Conservation (phyloP, 1,140 invertebrate species). For the Drosophila paulistorum region DNA sequence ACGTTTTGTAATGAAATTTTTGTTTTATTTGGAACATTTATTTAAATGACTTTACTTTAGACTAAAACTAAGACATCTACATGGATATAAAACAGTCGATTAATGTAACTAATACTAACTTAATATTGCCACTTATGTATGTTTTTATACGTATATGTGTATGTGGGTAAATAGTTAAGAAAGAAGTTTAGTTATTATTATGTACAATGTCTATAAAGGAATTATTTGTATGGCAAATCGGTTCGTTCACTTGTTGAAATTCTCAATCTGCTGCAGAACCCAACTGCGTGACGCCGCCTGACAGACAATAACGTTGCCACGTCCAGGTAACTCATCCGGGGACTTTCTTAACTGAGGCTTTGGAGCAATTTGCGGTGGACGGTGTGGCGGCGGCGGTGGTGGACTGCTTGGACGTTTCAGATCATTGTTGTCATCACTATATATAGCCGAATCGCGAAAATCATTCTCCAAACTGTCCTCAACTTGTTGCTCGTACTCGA, state of each 20-base stretch:
- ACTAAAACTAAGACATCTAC: slow-evolving; percentile 12
- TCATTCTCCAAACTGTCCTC: slow-evolving; percentile 84
- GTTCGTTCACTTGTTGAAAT: slow-evolving; percentile 71
- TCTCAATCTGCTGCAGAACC: slow-evolving; percentile 81
- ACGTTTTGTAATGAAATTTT: neutral
- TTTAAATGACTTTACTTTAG: slow-evolving; percentile 62
- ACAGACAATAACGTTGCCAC: slow-evolving; percentile 55
- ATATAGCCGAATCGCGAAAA: slow-evolving; percentile 92
- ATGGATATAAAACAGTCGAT: slow-evolving; percentile 65
- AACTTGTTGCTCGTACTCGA: slow-evolving; percentile 78
- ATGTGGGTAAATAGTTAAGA: neutral
- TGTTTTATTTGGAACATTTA: slow-evolving; percentile 33
- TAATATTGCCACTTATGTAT: slow-evolving; percentile 32
- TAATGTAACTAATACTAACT: slow-evolving; percentile 39
- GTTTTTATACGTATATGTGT: neutral
- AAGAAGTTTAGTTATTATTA: slow-evolving; percentile 3
- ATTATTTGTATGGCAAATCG: slow-evolving; percentile 61
- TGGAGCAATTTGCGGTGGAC: slow-evolving; percentile 59
- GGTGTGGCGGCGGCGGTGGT: slow-evolving; percentile 58
- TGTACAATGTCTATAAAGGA: slow-evolving; percentile 28
- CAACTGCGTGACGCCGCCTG: slow-evolving; percentile 73
- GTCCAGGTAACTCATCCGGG: slow-evolving; percentile 20
- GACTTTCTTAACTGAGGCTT: slow-evolving; percentile 57
- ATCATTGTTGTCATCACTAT: slow-evolving; percentile 87
- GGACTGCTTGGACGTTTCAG: slow-evolving; percentile 58